These are phyloP conservation scores for Epinotia bilunana DNA, from an alignment of 2,888 invertebrate species.

Conservation along the genomic window DNA sequence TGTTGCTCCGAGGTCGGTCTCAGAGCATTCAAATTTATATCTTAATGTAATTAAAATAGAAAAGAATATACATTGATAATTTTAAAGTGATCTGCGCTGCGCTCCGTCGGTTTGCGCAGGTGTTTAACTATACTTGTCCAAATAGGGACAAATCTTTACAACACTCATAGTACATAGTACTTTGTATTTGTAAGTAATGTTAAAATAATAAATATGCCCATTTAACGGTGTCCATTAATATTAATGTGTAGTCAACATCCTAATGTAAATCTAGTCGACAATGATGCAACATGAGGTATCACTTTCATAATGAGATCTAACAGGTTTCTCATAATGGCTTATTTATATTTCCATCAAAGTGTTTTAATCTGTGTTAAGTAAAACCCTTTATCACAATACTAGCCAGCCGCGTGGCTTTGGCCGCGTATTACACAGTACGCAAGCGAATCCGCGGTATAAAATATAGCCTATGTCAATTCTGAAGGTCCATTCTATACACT, in stretches of 20 bases:
- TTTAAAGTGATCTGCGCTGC: too few species aligned
- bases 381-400: neutral
- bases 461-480: too few species aligned
- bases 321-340: slow-evolving; percentile 23
- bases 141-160: neutral
- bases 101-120: too few species aligned
- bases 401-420: neutral
- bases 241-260: slow-evolving; percentile 35
- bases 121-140: neutral
- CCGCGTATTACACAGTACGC: too few species aligned
- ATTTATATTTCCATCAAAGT: slow-evolving; percentile 7
- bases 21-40: too few species aligned
- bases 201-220: slow-evolving; percentile 20
- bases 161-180: too few species aligned
- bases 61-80: too few species aligned
- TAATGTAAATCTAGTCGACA: slow-evolving; percentile 31
- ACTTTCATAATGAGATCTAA: slow-evolving; percentile 54
- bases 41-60: too few species aligned
- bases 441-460: too few species aligned
- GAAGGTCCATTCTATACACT: too few species aligned
- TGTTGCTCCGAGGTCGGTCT: too few species aligned
- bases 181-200: neutral
- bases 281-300: slow-evolving; percentile 56
- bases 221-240: slow-evolving; percentile 31
- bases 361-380: neutral